Base-by-base conservation (phyloP, 1,140 invertebrate genomes). In the Cephus cinctus region DNA sequence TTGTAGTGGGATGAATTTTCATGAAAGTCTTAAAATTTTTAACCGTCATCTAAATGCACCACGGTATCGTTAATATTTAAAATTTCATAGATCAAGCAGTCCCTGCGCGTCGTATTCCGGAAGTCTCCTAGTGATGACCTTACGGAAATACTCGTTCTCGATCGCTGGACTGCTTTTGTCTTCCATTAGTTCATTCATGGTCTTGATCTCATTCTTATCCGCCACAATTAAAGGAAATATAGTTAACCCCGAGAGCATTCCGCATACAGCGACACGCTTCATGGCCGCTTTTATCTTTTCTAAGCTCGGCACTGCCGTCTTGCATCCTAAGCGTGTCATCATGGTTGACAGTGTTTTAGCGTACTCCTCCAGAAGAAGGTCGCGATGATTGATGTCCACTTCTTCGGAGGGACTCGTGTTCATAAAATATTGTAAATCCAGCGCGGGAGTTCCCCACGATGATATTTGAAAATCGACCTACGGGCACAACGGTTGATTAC, bases 401-500 rank as follows among this genome's bases (percentile, higher is more conserved):
- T 36, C 34, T 4, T 36, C 14, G 15, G 34, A 11, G 6, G 38
- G 30, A 30, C 62, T 61, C 1, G 57, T 58, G 46, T 51, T 47
- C 11, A 63, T 20, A 32, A 75, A 69, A 22, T 67, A 71, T 0
- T 58, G 32, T 0, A 77, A 46, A 42, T 75, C 74, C 3, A 62
- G 16, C 1, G 58, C 65, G n/a, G 64, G 61, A 6, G 68, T 59
- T 1, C 52, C 34, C 27, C 61, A 60, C 23, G 49, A 52, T 0
- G 49, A 43, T 8, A 65, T 14, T 54, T 77, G 75, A 5, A 69
- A 69, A 32, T 78, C 74, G 5, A 76, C 34, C 34, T 36, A 15
- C 19, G 14, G n/a, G n/a, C n/a, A n/a, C n/a, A n/a, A n/a, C n/a
- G n/a, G n/a, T n/a, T n/a, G n/a, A n/a, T n/a, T n/a, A n/a, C n/a